phyloP scores from a whole-genome alignment of 2,797 vertebrate genomes.

The Poeciliopsis infans region DNA sequence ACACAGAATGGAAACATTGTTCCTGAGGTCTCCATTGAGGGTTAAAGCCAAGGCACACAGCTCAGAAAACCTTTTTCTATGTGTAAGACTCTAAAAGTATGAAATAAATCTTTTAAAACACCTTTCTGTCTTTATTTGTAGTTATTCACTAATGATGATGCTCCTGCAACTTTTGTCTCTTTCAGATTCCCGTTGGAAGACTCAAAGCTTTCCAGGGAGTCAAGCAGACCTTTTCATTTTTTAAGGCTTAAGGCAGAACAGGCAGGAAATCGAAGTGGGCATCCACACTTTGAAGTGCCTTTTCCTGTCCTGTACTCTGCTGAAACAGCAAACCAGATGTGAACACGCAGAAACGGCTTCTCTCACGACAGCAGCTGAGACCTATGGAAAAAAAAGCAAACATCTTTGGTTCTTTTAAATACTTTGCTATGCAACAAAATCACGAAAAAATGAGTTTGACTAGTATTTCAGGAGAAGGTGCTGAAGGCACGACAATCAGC shows the following conservation, averaged over 20 bases:
- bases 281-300: constrained; percentile 78
- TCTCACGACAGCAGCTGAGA: constrained; percentile 27
- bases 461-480: constrained; percentile 29
- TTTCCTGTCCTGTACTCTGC: constrained; percentile 61
- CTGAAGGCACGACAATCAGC: constrained; percentile 5
- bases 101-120: background rate
- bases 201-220: constrained; percentile 49
- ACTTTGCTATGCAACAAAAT: constrained; percentile 29
- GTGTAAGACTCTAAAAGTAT: constrained; percentile 44
- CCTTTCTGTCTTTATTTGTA: background rate
- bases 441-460: constrained; percentile 26
- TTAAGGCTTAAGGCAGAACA: constrained; percentile 53
- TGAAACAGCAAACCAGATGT: constrained; percentile 63
- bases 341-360: constrained; percentile 32
- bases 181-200: constrained; percentile 63
- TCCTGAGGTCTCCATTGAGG: constrained; percentile 73
- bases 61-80: constrained; percentile 40
- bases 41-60: constrained; percentile 51
- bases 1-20: constrained; percentile 67
- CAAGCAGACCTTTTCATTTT: constrained; percentile 54
- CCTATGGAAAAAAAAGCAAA: constrained; percentile 32
- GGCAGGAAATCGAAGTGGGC: constrained; percentile 64
- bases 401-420: constrained; percentile 45
- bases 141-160: background rate
- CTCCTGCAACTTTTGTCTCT: constrained; percentile 8